Percentiles rank a stretch among this genome's conserved stretches.
Evolutionary conservation across 1,140 invertebrate species (phyloP).

Genomic region (Calephelis virginiensis): DNA sequence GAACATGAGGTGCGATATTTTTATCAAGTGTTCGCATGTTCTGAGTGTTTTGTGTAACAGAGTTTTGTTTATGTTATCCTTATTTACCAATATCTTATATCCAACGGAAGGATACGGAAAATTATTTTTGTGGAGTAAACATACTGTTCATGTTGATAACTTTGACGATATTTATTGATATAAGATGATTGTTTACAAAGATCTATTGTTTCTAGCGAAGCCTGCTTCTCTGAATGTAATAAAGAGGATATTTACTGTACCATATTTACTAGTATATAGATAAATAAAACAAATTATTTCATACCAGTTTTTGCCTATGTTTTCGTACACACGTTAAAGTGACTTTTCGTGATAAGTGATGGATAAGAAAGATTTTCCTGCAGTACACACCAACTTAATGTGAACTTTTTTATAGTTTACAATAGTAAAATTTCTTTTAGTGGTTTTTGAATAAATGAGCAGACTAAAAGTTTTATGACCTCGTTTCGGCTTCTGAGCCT

Average conservation of each 20-base stretch:
- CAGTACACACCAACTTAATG: too few species aligned
- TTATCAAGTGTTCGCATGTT: constrained; percentile 16
- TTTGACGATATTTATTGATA: constrained; percentile 12
- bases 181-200: constrained; percentile 11
- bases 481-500: too few species aligned
- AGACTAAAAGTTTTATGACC: too few species aligned
- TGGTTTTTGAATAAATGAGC: too few species aligned
- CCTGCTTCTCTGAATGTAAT: constrained; percentile 1
- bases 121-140: constrained; percentile 13
- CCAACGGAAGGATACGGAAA: neutral
- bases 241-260: neutral
- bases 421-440: too few species aligned
- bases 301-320: too few species aligned
- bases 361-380: too few species aligned
- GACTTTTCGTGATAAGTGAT: too few species aligned
- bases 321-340: too few species aligned
- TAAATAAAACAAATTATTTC: too few species aligned
- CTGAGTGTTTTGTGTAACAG: constrained; percentile 1
- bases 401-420: too few species aligned
- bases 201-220: neutral
- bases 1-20: constrained; percentile 26
- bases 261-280: too few species aligned
- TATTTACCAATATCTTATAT: constrained; percentile 14
- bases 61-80: constrained; percentile 12
- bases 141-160: constrained; percentile 15